Evolutionary conservation across 1,140 invertebrate genomes (phyloP).

Genomic region (Bradysia coprophila): DNA sequence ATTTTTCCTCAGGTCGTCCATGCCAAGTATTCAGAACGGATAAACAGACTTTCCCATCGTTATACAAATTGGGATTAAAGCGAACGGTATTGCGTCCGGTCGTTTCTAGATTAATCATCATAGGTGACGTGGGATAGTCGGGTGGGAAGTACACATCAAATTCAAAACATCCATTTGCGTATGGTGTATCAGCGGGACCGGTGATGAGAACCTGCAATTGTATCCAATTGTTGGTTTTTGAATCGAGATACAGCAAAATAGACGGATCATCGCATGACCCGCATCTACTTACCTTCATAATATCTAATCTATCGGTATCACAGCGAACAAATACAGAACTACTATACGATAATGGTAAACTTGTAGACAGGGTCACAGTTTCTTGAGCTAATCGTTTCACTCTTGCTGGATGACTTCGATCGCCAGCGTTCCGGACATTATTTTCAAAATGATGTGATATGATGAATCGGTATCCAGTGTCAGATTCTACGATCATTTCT

Average conservation of each 20-base stretch:
- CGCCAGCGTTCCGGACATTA: constrained; percentile 68
- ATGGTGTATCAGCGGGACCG: constrained; percentile 74
- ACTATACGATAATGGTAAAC: constrained; percentile 80
- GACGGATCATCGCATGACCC: too few relatives aligned
- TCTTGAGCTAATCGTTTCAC: constrained; percentile 90
- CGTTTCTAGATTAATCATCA: constrained; percentile 85
- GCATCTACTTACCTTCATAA: constrained; percentile 63
- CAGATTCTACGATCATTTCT: constrained; percentile 70
- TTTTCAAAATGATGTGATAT: constrained; percentile 85
- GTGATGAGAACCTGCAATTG: constrained; percentile 68
- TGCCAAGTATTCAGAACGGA: constrained; percentile 96
- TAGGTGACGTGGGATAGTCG: constrained; percentile 64
- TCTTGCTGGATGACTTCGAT: constrained; percentile 64
- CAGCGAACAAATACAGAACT: constrained; percentile 92
- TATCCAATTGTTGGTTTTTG: constrained; percentile 3
- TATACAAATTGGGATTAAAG: constrained; percentile 95
- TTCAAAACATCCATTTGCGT: constrained; percentile 77
- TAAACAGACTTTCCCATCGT: constrained; percentile 92
- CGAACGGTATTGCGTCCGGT: constrained; percentile 84
- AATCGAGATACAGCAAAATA: too few relatives aligned
- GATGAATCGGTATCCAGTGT: constrained; percentile 57
- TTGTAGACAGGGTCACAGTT: constrained; percentile 85
- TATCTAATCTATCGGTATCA: constrained; percentile 81
- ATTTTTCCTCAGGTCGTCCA: constrained; percentile 94
- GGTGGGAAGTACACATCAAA: constrained; percentile 84